phyloP scores from a whole-genome alignment of 2,888 invertebrate genomes.

The Barypeithes pellucidus region DNA sequence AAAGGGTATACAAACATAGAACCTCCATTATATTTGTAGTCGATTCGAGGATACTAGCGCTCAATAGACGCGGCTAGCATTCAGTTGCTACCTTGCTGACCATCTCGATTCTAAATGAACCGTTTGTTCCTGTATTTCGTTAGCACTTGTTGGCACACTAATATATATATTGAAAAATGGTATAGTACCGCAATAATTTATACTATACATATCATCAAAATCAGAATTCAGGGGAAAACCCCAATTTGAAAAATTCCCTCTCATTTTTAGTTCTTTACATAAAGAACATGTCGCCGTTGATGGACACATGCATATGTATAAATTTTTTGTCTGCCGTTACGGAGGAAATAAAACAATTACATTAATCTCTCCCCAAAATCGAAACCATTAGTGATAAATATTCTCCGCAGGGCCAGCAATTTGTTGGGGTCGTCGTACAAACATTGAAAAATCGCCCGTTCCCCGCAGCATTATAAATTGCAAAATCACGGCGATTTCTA shows the following conservation, averaged over 20 bases:
- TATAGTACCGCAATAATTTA: too few relatives aligned
- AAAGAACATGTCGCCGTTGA: conserved; percentile 20
- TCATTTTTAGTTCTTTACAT: conserved; percentile 2
- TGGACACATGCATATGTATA: conserved; percentile 39
- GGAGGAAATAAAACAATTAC: conserved; percentile 50
- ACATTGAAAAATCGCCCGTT: conserved; percentile 50
- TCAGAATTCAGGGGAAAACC: neutral
- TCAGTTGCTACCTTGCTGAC: too few relatives aligned
- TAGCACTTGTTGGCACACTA: too few relatives aligned
- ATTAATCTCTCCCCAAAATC: conserved; percentile 48
- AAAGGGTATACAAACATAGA: too few relatives aligned
- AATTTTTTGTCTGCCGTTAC: conserved; percentile 28
- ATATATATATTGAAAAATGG: too few relatives aligned
- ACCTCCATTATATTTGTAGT: too few relatives aligned
- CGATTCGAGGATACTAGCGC: too few relatives aligned
- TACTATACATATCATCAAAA: too few relatives aligned
- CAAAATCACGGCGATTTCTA: conserved; percentile 46
- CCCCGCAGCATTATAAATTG: conserved; percentile 50
- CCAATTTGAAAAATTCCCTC: neutral
- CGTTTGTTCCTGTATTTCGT: too few relatives aligned
- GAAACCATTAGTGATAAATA: conserved; percentile 52
- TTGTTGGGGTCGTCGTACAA: conserved; percentile 50
- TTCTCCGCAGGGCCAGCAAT: conserved; percentile 51
- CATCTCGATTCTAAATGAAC: too few relatives aligned
- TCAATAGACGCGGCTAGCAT: too few relatives aligned